Evolutionary conservation across 2,113 vertebrate species (phyloP).

Genomic region (Rallus limicola): DNA sequence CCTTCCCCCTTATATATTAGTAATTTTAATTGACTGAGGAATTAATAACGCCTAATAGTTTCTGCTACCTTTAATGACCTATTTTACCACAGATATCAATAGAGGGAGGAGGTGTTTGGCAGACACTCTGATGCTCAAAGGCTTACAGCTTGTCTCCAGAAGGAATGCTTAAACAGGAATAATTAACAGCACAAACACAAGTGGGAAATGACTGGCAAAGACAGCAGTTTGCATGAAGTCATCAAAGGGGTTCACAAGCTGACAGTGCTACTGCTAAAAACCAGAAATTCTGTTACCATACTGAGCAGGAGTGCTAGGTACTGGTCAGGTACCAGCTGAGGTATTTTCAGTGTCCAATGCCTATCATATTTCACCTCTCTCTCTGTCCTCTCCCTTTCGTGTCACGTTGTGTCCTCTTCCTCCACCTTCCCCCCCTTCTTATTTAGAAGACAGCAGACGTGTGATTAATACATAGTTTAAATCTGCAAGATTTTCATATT

Average conservation of each 20-base stretch:
- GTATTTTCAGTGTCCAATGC: not conserved
- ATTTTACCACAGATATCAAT: not conserved
- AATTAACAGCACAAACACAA: not conserved
- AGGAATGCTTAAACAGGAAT: not conserved
- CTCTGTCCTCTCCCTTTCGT: not conserved
- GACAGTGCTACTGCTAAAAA: not conserved
- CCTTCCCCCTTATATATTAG: not conserved
- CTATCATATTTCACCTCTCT: not conserved
- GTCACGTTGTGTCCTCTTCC: too few species aligned
- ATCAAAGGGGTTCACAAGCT: not conserved
- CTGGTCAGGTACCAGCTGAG: not conserved
- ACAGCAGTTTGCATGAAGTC: not conserved
- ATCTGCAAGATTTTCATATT: not conserved
- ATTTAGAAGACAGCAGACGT: not conserved
- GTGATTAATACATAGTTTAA: not conserved
- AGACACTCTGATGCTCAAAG: not conserved
- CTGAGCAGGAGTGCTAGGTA: not conserved
- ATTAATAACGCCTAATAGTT: not conserved
- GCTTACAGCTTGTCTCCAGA: not conserved
- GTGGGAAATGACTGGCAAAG: not conserved
- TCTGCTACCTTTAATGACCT: not conserved
- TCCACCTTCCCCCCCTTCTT: rapidly evolving
- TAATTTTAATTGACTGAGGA: not conserved
- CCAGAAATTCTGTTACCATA: not conserved
- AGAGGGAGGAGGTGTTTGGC: not conserved